Conservation (phyloP, 2,113 vertebrate species). For the Pholis gunnellus region DNA sequence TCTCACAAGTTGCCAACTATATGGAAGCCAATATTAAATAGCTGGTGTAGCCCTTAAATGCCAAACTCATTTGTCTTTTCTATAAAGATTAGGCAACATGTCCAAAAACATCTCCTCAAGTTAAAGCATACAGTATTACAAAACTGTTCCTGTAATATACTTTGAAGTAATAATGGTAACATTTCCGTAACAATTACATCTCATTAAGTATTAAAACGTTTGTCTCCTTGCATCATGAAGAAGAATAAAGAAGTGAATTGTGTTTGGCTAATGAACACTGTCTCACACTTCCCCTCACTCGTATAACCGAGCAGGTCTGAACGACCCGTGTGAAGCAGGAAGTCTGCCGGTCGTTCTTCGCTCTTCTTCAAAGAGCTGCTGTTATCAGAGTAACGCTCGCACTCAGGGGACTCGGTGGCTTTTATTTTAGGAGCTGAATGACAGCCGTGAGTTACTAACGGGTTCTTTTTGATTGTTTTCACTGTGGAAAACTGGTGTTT, state of each 20-base stretch:
- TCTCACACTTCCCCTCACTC: conserved; percentile 18
- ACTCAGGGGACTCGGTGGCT: conserved; percentile 50
- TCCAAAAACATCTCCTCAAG: background rate
- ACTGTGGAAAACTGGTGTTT: background rate
- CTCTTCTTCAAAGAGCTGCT: conserved; percentile 72
- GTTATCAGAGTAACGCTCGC: conserved; percentile 63
- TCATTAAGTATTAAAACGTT: background rate
- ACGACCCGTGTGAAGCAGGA: conserved; percentile 61
- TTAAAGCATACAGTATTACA: background rate
- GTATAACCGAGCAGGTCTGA: conserved; percentile 32
- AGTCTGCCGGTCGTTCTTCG: conserved; percentile 64
- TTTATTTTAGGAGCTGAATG: conserved; percentile 63
- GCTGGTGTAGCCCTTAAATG: background rate
- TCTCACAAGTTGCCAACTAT: background rate
- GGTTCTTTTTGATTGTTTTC: conserved; percentile 8
- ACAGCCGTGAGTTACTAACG: conserved; percentile 41
- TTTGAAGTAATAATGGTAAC: too few relatives aligned
- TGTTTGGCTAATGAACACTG: background rate
- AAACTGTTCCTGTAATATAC: background rate
- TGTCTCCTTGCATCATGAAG: background rate
- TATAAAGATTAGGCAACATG: background rate
- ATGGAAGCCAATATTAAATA: background rate
- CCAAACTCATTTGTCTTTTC: background rate
- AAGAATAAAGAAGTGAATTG: background rate
- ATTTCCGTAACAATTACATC: background rate